Base-by-base conservation (phyloP, 37 sponge, comb jelly and placozoan genomes). In the Oopsacas minuta region DNA sequence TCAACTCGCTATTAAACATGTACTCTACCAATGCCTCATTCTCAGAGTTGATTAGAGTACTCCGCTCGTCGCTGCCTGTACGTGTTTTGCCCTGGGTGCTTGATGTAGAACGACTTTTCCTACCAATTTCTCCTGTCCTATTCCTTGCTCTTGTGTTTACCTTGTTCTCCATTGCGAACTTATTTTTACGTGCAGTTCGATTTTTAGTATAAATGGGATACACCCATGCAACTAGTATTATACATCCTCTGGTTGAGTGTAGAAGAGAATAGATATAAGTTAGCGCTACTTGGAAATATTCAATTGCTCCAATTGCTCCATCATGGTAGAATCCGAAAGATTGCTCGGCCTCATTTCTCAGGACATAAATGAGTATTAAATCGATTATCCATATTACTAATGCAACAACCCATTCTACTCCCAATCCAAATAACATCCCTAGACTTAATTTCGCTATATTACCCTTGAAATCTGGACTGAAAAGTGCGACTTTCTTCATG, bases 191-290 rank as follows among this genome's bases (percentile, higher is more conserved):
- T 61, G 22, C 75, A 61, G 7, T n/a, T 12, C 30, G 20, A 61
- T 10, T 61, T 3, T 3, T 12, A 25, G 30, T 12, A n/a, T 12
- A 20, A 25, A 61, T 3, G 20, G 75, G 28, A 12, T 25, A 61
- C 7, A 61, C 28, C 96, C 97, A 96, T 30, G 92, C 88, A 0
- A 90, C 8, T 10, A 92, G 84, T 81, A 90, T 92, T 34, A 94
- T 37, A 0, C 91, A 81, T 1, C 96, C 96, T 51, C 91, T 52
- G 28, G 82, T 34, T 52, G 91, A 88, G 49, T 92, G 90, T 15
- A 91, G 37, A 35, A 86, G 37, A 36, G 93, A 90, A 85, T 88
- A 92, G 0, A 86, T 35, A 3, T 86, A 34, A 34, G 96, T 90
- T 38, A 94, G 38, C 0, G 5, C 52, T 23, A 88, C 20, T 36